A percentile compares a stretch with the other conserved stretches of the same genome.
Conservation (phyloP, 2,888 invertebrate species). For the Lepidonotus clava region DNA sequence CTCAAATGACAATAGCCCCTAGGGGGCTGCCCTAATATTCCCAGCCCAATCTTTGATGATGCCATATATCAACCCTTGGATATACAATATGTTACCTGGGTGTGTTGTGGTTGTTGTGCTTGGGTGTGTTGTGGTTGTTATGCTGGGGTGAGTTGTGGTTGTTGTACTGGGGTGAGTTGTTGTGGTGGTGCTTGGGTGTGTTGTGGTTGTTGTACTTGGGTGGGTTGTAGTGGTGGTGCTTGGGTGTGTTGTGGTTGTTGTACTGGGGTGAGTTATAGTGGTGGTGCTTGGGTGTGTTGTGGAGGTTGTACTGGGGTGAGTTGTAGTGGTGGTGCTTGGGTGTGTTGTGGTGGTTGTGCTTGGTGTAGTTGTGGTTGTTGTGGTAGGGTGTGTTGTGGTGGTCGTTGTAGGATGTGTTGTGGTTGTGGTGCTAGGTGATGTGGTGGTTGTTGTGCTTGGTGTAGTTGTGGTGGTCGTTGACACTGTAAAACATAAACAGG, state of each 20-base stretch:
- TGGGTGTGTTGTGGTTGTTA: neutral
- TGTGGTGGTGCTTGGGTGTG: neutral
- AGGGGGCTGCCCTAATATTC: too few relatives aligned
- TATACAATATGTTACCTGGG: too few relatives aligned
- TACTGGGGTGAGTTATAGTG: neutral
- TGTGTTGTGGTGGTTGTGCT: neutral
- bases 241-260: neutral
- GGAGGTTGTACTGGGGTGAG: neutral
- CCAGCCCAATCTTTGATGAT: too few relatives aligned
- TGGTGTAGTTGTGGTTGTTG: neutral
- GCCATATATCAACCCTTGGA: too few relatives aligned
- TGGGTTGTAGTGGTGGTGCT: neutral
- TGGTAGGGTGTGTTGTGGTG: neutral
- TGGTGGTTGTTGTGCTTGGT: neutral
- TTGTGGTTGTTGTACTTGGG: neutral
- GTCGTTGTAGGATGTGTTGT: neutral
- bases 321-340: neutral
- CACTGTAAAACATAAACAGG: too few relatives aligned
- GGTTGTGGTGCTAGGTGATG: neutral
- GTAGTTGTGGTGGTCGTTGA: too few relatives aligned
- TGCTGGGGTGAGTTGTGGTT: neutral
- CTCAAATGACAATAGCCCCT: too few relatives aligned
- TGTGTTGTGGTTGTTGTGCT: neutral
- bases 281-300: neutral
- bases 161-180: neutral